Conservation (phyloP, 2,113 vertebrate species). For the Gobio gobio region DNA sequence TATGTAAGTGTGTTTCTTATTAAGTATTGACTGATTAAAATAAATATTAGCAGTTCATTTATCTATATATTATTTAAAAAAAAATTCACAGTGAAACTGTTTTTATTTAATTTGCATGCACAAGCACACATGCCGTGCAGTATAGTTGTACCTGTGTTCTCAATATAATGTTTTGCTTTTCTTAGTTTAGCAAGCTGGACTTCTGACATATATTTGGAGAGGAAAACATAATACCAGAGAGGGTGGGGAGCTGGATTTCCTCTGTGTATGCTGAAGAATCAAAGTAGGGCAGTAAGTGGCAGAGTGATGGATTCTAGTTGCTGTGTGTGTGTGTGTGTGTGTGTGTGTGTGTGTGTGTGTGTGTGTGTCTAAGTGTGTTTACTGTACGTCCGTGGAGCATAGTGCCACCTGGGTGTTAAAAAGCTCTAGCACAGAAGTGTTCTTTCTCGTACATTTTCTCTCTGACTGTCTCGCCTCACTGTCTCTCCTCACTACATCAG, state of each 20-base stretch:
- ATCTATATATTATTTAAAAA: background rate
- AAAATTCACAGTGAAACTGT: background rate
- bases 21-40: background rate
- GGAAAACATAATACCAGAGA: slow-evolving; percentile 7
- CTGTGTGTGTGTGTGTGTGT: slow-evolving; percentile 18
- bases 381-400: slow-evolving; percentile 29
- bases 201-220: slow-evolving; percentile 6
- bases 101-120: background rate
- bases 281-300: background rate
- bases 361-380: slow-evolving; percentile 23
- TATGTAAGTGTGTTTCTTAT: slow-evolving; percentile 41
- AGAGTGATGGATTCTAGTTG: slow-evolving; percentile 36
- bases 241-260: slow-evolving; percentile 2
- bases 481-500: slow-evolving; percentile 35
- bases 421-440: slow-evolving; percentile 52
- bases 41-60: background rate
- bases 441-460: background rate
- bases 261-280: slow-evolving; percentile 18
- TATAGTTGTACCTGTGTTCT: background rate
- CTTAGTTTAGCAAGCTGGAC: background rate
- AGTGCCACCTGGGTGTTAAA: slow-evolving; percentile 44
- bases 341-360: slow-evolving; percentile 18
- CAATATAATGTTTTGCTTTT: slow-evolving; percentile 16
- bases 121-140: background rate
- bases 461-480: background rate